Evolutionary conservation across 2,113 vertebrate species (phyloP), one percentile per base, ranked within the genome.

Genomic region (Microcebus lehilahytsara): DNA sequence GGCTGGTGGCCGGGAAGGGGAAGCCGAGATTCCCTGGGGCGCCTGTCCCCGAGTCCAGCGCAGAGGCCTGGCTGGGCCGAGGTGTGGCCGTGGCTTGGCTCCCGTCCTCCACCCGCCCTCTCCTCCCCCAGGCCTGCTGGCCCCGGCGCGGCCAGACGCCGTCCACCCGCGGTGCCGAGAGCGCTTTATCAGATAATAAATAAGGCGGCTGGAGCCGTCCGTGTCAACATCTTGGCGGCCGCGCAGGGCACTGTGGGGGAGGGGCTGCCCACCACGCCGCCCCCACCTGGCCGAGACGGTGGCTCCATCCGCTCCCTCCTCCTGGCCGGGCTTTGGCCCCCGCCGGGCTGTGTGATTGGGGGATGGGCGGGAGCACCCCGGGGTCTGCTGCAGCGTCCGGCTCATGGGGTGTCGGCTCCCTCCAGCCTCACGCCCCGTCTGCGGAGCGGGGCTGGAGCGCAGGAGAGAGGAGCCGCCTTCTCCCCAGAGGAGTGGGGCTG

Each of bases 121-220:
- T 71, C 93, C 93, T 93, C 92, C 87, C 89, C 79, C 85, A 74
- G 46, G 56, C 83, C 69, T 10, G 58, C 40, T 23, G 87, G 93
- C 97, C 98, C 87, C 27, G 0, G 97, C n/a, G 30, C 86, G 90
- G 97, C 98, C 95, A 93, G 97, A 95, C 97, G 92, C 91, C 3
- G 58, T 37, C 97, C 46, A 89, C 32, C 97, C 95, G 95, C 51
- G 94, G 97, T 94, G 98, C 96, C 88, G 69, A 19, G 98, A 96
- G 93, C 93, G 83, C 89, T 86, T 95, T 96, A 97, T 98, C 98
- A 98, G 98, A 96, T 98, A 91, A 98, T 99, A 98, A 98, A 99
- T 99, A 99, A 99, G 97, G 85, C 95, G 1, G 67, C 98, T 98
- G 99, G 98, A 99, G 98, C 98, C 99, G 96, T 97, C 95, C 84